phyloP scores from a whole-genome alignment of 2,888 invertebrate genomes.

The Drosophila macrospina region DNA sequence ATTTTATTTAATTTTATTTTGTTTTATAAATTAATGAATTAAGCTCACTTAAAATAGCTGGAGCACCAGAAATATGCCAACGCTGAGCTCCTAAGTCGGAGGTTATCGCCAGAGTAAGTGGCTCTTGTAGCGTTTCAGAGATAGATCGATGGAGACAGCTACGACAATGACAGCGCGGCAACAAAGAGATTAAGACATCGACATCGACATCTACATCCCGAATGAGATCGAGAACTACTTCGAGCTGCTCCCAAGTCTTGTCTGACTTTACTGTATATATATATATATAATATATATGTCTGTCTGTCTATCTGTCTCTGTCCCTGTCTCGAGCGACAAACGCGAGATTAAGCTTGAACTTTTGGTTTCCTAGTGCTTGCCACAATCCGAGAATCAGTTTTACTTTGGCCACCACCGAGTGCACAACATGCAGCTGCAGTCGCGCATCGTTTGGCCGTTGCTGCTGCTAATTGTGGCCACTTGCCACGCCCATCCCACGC shows the following conservation, averaged over 20 bases:
- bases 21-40: conserved; percentile 20
- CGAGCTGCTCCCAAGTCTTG: conserved; percentile 12
- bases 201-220: conserved; percentile 40
- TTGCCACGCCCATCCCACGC: conserved; percentile 29
- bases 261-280: conserved; percentile 11
- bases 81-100: neutral
- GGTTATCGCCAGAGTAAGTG: conserved; percentile 47
- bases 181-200: conserved; percentile 48
- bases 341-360: conserved; percentile 64
- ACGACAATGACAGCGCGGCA: conserved; percentile 1
- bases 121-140: conserved; percentile 25
- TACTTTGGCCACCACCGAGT: conserved; percentile 44
- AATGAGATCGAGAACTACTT: conserved; percentile 26
- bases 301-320: neutral
- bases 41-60: conserved; percentile 17
- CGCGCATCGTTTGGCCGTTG: conserved; percentile 20
- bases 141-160: conserved; percentile 36
- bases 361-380: conserved; percentile 54
- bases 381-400: conserved; percentile 59
- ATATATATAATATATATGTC: neutral
- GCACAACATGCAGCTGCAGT: conserved; percentile 57
- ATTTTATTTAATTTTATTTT: neutral
- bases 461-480: conserved; percentile 40
- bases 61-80: conserved; percentile 3
- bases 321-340: conserved; percentile 7